Evolutionary conservation across 2,888 invertebrate genomes (phyloP), one percentile per base, ranked within the genome.

Genomic region (Eumacrocentrus americanus): DNA sequence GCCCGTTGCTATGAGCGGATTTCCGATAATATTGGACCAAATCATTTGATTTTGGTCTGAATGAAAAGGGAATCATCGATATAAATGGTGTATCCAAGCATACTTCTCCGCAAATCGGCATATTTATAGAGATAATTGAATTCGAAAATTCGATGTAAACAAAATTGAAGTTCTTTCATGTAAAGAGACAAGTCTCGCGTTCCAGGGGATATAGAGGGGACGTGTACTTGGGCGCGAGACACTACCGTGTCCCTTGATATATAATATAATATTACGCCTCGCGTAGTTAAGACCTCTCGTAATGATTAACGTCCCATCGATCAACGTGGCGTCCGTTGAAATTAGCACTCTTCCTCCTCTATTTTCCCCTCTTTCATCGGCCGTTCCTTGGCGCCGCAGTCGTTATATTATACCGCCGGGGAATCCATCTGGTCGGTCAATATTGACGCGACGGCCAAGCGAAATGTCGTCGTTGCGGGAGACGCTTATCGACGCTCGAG

Each of bases 291-390:
- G 58, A 58, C 53, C 61, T 58, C 40, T 57, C 42, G 48, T 60
- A 59, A 67, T 67, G 66, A 67, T 67, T 66, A 66, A 67, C 67
- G 65, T 60, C 51, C 63, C 60, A 67, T 67, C 67, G 65, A 65
- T 66, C 67, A 67, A 67, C 64, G 67, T 50, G 60, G 29, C 44
- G 50, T 56, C 56, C 58, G 42, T 23, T 20, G 18, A 61, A 58
- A 51, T 57, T 61, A 60, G 50, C 37, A 55, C 54, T 50, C 53
- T 55, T 16, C 38, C 58, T 54, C 34, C 52, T 63, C 58, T 54
- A 46, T 61, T 58, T 29, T 54, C 25, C 14, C 29, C 29, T 34
- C 25, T 42, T 23, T 18, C 20, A 42, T 42, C 20, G 16, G n/a
- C 42, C 42, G 20, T 42, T 2, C 42, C 11, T 42, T 42, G 35